Evolutionary conservation across 1,140 invertebrate genomes (phyloP), one percentile per base, ranked within the genome.

Genomic region (Drosophila seguyi): DNA sequence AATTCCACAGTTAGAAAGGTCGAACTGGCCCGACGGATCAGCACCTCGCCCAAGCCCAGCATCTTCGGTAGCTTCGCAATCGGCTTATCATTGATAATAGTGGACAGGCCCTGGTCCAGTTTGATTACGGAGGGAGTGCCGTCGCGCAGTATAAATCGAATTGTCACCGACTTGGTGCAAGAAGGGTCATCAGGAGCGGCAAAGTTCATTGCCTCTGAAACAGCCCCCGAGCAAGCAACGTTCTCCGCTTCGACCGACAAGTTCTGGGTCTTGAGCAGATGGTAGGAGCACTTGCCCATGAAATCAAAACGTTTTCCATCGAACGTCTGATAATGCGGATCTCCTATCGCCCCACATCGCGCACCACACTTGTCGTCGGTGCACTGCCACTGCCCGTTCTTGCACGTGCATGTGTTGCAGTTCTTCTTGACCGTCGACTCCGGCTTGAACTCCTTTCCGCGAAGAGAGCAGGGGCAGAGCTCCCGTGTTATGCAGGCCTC

Each of bases 311-410:
- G 94, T 61, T 95, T 95, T 0, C 97, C 97, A 93, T 98, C 98
- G 90, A 98, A 98, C 0, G 97, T 98, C 25, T 95, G 95, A 92
- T 98, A 98, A 93, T 98, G 98, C 5, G 97, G 97, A 93, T 98
- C 97, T 0, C 97, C 97, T 20, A 97, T 94, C 0, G 96, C 95
- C 0, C 96, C 94, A 92, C 98, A 98, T 22, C 96, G 94, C 0
- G 95, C 95, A 1, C 95, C 95, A 90, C 97, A 98, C 42, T 94
- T 94, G 10, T 94, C 92, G 47, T 95, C 94, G 1, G 97, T 97
- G 83, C 97, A 98, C 5, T 93, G 90, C 97, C 97, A 98, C 74
- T 95, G 94, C 0, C 97, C 82, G 39, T 82, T 77, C 48, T 91
- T 91, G 50, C 91, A 92, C 29, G 84, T 92, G 44, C 91, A 98